These are phyloP conservation scores for Lutra lutra DNA, from an alignment of 2,797 vertebrate genomes.

Conservation along the genomic window DNA sequence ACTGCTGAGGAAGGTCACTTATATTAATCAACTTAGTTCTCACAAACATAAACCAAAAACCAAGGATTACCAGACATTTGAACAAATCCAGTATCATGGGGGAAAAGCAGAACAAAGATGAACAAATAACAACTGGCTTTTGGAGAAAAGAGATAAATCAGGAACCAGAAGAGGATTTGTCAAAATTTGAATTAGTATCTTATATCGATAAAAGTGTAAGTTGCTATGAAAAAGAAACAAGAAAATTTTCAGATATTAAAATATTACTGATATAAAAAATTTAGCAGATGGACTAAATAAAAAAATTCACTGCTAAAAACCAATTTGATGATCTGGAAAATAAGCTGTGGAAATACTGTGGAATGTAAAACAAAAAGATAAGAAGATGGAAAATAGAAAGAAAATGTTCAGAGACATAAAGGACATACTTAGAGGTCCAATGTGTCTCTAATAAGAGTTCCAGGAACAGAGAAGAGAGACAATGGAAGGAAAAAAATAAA, in stretches of 20 bases:
- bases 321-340: not conserved
- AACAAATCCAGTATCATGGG: not conserved
- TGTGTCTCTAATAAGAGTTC: not conserved
- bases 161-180: not conserved
- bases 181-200: not conserved
- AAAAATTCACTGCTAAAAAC: not conserved
- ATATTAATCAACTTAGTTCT: not conserved
- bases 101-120: not conserved
- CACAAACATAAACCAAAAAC: not conserved
- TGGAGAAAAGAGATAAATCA: slow-evolving; percentile 1
- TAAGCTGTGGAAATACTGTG: not conserved
- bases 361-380: not conserved
- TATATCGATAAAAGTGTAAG: not conserved
- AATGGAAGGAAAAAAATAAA: not conserved
- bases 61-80: not conserved
- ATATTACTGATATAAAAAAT: not conserved
- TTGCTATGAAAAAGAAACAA: not conserved
- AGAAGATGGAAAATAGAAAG: not conserved
- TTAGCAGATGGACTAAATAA: not conserved
- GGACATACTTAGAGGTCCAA: not conserved
- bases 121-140: not conserved
- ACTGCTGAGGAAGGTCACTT: not conserved
- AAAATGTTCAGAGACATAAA: not conserved
- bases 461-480: not conserved
- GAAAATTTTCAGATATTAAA: not conserved